Base-by-base conservation (phyloP, 2,888 invertebrate genomes). In the Calameuta filiformis region DNA sequence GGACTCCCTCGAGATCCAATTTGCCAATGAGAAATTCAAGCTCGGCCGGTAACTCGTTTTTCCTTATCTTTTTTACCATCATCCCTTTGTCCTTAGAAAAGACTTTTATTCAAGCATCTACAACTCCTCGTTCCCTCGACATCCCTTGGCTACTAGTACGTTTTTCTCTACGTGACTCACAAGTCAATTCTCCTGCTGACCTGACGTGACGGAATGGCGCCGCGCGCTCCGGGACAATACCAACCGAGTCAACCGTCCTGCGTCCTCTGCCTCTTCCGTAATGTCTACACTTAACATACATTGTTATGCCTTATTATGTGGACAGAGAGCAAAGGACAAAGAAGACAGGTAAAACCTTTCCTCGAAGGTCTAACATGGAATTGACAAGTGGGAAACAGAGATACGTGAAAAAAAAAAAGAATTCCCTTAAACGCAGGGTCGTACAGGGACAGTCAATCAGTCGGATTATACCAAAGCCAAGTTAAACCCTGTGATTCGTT, bases 151-250 rank as follows among this genome's bases (percentile, higher is more conserved):
- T 40, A 15, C 40, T 40, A 31, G 31, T 31, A 40, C 15, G 15
- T 15, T 40, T 15, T 15, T 15, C 0, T 15, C 15, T 40, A 40
- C 40, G 40, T 40, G 40, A 40, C 40, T 40, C 40, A 40, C 40
- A 40, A 40, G 40, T 40, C 40, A 68, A 73, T 75, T 74, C 35
- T 35, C 35, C 3, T 12, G 12, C 35, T 33, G 76, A 31, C 76
- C 37, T 80, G 80, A 80, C 80, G 80, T 80, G 81, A 81, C 78
- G 79, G 81, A 81, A 81, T 81, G 80, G 69, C 77, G 69, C 69
- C 79, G 78, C 76, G 76, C 77, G 80, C 75, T 68, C n/a, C 73
- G 12, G 15, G 31, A 71, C 34, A 31, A 75, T 75, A 71, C 73
- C 71, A 75, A 68, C 35, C 15, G n/a, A 35, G 12, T 30, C 35